A percentile compares a stretch with the other conserved stretches of the same genome.
Conservation (phyloP, 2,797 vertebrate genomes). For the Danio aesculapii region DNA sequence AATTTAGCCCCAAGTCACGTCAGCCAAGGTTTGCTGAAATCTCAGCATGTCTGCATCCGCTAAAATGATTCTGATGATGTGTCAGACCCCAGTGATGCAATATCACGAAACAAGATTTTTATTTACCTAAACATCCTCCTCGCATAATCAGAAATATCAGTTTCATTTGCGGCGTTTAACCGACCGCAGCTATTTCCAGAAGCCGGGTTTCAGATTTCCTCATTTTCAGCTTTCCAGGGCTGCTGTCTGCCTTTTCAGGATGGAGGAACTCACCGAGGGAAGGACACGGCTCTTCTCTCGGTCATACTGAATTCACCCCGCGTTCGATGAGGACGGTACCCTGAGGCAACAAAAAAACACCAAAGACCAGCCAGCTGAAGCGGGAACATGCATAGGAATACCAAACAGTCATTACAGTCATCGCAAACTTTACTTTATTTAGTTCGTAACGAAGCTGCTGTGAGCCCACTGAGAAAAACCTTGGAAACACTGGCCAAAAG, state of each 20-base stretch:
- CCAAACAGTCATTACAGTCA: slow-evolving; percentile 59
- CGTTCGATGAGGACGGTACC: slow-evolving; percentile 58
- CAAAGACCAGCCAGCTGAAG: slow-evolving; percentile 60
- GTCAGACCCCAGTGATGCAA: slow-evolving; percentile 45
- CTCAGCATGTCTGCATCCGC: slow-evolving; percentile 10
- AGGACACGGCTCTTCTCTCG: slow-evolving; percentile 38
- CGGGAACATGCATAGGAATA: slow-evolving; percentile 60
- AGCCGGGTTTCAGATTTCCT: slow-evolving; percentile 8
- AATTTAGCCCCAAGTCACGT: slow-evolving; percentile 28
- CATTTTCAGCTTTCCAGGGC: slow-evolving; percentile 39
- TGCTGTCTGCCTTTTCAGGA: slow-evolving; percentile 40
- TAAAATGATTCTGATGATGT: slow-evolving; percentile 18
- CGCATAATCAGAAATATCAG: slow-evolving; percentile 22
- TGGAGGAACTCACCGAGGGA: neutral
- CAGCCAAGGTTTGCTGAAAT: slow-evolving; percentile 21
- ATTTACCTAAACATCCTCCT: slow-evolving; percentile 24
- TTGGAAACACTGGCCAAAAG: slow-evolving; percentile 4
- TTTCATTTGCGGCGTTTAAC: neutral
- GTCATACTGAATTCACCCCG: slow-evolving; percentile 58
- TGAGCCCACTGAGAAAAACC: slow-evolving; percentile 31
- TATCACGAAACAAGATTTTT: slow-evolving; percentile 32
- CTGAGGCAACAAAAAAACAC: slow-evolving; percentile 54
- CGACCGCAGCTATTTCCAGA: slow-evolving; percentile 5
- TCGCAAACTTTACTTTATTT: slow-evolving; percentile 49
- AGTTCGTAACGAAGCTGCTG: slow-evolving; percentile 36